Evolutionary conservation across 2,113 vertebrate genomes (phyloP).

Genomic region (Thermophis baileyi): DNA sequence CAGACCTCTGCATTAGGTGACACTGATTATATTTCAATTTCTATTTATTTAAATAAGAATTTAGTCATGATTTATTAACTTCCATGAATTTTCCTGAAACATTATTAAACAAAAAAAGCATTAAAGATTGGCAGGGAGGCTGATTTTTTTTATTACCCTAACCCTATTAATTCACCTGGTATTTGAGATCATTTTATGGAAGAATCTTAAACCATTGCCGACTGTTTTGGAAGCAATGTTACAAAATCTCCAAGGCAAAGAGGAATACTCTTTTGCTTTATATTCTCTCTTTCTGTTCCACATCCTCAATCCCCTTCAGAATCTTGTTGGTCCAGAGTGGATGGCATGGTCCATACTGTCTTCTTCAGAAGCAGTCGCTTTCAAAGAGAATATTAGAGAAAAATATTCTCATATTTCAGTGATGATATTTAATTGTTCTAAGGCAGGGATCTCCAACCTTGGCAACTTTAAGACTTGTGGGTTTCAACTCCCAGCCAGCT

Average conservation of each 20-base stretch:
- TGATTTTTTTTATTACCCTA: background rate
- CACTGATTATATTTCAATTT: background rate
- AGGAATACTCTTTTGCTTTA: background rate
- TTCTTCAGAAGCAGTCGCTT: background rate
- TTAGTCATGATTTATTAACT: background rate
- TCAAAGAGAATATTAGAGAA: background rate
- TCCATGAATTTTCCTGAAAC: background rate
- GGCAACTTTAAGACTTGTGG: too few species aligned
- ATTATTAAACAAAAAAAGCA: background rate
- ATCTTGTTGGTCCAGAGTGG: background rate
- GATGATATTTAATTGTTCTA: background rate
- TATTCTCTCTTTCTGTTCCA: background rate
- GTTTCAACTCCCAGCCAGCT: too few species aligned
- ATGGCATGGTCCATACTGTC: background rate
- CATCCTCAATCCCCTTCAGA: background rate
- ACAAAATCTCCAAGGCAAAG: background rate
- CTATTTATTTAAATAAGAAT: background rate
- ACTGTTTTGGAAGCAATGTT: background rate
- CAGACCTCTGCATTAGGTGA: background rate
- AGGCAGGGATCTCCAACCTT: too few species aligned
- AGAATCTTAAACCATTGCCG: background rate
- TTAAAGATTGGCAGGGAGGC: background rate
- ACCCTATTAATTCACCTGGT: background rate
- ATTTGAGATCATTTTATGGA: background rate
- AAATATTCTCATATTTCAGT: background rate